Percentiles rank a stretch among this genome's conserved stretches.
Evolutionary conservation across 2,797 vertebrate genomes (phyloP).

Genomic region (Pitangus sulphuratus): DNA sequence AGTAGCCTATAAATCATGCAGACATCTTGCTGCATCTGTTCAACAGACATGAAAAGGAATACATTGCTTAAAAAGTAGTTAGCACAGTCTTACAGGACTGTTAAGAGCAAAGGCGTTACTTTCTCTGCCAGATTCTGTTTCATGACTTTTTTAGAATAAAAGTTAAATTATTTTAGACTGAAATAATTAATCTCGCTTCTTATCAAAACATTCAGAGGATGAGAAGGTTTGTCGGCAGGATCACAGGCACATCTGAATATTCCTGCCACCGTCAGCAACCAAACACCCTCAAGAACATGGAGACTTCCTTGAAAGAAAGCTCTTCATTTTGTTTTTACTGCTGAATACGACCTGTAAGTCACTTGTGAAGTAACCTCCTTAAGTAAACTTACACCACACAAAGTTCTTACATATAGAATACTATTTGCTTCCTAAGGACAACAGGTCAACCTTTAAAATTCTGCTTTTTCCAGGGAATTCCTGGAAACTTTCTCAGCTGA

Average conservation of each 20-base stretch:
- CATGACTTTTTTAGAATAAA: conserved; percentile 53
- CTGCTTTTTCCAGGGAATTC: not conserved
- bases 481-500: not conserved
- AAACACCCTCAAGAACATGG: not conserved
- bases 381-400: not conserved
- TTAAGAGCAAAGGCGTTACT: conserved; percentile 16
- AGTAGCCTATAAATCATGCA: conserved; percentile 62
- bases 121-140: conserved; percentile 43
- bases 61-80: conserved; percentile 29
- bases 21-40: conserved; percentile 14
- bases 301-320: not conserved
- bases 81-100: conserved; percentile 9
- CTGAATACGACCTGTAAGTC: not conserved
- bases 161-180: not conserved
- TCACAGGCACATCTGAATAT: not conserved
- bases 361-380: not conserved
- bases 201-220: not conserved
- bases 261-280: not conserved
- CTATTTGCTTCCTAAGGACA: not conserved
- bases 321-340: not conserved
- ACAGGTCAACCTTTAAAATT: not conserved
- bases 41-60: conserved; percentile 40
- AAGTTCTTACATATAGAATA: not conserved
- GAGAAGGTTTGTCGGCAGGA: not conserved
- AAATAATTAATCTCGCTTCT: conserved; percentile 40